These are phyloP conservation scores for Lepus oiostolus DNA, from an alignment of 2,797 vertebrate genomes.

Conservation along the genomic window DNA sequence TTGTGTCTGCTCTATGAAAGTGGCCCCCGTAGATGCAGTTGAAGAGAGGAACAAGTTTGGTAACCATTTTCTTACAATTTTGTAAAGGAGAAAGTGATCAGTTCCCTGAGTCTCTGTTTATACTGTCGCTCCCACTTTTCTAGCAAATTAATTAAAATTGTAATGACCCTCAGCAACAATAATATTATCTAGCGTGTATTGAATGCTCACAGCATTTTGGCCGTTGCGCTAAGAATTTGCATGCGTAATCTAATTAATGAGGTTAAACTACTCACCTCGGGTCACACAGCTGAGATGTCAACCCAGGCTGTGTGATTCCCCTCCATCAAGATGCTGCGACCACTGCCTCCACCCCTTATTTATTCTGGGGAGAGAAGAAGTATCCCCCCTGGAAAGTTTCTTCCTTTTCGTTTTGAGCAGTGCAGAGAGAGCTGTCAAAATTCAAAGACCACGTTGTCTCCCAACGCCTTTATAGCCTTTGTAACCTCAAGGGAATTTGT, in stretches of 20 bases:
- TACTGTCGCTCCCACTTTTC: neutral
- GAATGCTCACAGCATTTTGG: neutral
- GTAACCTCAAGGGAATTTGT: neutral
- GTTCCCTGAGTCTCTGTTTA: constrained; percentile 3
- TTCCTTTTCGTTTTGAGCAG: neutral
- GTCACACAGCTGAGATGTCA: neutral
- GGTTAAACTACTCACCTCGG: neutral
- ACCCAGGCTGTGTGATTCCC: neutral
- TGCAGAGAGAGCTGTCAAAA: neutral
- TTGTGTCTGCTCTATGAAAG: neutral
- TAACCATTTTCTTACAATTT: neutral
- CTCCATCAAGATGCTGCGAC: neutral
- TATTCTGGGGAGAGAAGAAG: neutral
- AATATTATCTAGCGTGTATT: neutral
- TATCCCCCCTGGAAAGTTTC: neutral
- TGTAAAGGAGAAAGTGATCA: neutral
- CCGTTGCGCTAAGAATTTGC: neutral
- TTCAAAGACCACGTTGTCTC: neutral
- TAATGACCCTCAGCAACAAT: neutral
- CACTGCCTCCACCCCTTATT: neutral
- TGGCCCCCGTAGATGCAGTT: neutral
- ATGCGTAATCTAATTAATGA: neutral
- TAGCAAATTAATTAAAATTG: constrained; percentile 44
- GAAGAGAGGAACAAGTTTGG: neutral
- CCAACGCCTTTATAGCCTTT: neutral